Evolutionary conservation across 2,888 invertebrate species (phyloP), one percentile per base, ranked within the genome.

Genomic region (Cactoblastis cactorum): DNA sequence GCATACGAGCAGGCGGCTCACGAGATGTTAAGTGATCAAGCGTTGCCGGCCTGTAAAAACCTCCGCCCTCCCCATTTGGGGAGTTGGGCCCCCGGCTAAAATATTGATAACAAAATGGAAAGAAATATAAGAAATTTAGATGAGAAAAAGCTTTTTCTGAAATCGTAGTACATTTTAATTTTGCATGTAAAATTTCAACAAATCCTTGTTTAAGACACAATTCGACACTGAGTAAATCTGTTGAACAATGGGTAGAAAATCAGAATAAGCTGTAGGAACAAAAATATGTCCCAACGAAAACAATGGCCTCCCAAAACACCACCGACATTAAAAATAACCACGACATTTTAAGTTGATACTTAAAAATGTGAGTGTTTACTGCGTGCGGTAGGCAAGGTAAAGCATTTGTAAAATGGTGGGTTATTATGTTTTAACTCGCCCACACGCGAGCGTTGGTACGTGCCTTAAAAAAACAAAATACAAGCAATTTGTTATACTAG

Each of bases 251-350:
- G 47, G 51, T 48, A 52, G 56, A 54, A 61, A 66, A 62, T 59
- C 34, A 69, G 68, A 74, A 69, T 65, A 68, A 66, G 66, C 60
- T 56, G 60, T 54, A 60, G 55, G 61, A 61, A 68, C 69, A 61
- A 74, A 74, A 77, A 77, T 75, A 74, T 79, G 80, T 83, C 78
- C 71, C 69, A 77, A 83, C 74, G 78, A 80, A 84, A 86, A 85
- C 84, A 86, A 80, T 82, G 81, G 73, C 58, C 56, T 58, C 57
- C 65, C 62, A 65, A 72, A 70, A 76, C 72, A 73, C 71, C 65
- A 69, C 67, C 69, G 65, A 72, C 72, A 76, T 80, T 80, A 81
- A 82, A 74, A 83, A 81, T 80, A 83, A 80, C 72, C 75, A 63
- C 61, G 62, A 63, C 64, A 64, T 66, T 59, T 75, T 72, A 72